phyloP scores from a whole-genome alignment of 2,888 invertebrate species.

The Cerceris ruficornis region DNA sequence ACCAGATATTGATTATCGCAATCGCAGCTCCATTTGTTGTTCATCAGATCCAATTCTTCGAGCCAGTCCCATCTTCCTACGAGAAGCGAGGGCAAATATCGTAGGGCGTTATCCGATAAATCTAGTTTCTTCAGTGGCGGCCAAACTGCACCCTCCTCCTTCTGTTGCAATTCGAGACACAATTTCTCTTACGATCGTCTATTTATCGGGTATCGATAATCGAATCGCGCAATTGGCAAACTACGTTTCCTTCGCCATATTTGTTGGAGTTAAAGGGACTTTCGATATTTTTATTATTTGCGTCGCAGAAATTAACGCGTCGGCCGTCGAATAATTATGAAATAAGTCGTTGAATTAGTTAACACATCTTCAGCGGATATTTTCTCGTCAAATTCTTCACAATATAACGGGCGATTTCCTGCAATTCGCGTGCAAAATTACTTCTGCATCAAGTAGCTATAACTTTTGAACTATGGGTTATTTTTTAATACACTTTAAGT shows the following conservation, averaged over 20 bases:
- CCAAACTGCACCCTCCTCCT: conserved; percentile 83
- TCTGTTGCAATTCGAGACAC: conserved; percentile 66
- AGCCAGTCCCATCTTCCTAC: conserved; percentile 88
- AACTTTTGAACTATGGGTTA: too few species aligned
- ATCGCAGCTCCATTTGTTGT: conserved; percentile 91
- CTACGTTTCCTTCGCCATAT: not conserved
- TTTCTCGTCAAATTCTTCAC: too few species aligned
- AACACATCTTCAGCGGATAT: too few species aligned
- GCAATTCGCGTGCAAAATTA: too few species aligned
- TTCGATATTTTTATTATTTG: too few species aligned
- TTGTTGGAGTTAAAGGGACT: too few species aligned
- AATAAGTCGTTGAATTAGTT: too few species aligned
- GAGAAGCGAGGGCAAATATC: conserved; percentile 86
- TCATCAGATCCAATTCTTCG: conserved; percentile 86
- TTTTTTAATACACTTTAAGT: too few species aligned
- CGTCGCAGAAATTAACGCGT: too few species aligned
- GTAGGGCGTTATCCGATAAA: conserved; percentile 88
- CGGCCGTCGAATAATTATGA: too few species aligned
- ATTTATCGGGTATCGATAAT: not conserved
- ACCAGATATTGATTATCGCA: conserved; percentile 91
- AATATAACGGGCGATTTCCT: too few species aligned
- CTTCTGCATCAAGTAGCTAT: too few species aligned
- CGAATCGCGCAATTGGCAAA: not conserved
- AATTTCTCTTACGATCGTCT: not conserved
- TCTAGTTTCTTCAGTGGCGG: conserved; percentile 87